These are phyloP conservation scores for Phrynocephalus versicolor DNA, from an alignment of 2,113 vertebrate genomes.

Conservation along the genomic window DNA sequence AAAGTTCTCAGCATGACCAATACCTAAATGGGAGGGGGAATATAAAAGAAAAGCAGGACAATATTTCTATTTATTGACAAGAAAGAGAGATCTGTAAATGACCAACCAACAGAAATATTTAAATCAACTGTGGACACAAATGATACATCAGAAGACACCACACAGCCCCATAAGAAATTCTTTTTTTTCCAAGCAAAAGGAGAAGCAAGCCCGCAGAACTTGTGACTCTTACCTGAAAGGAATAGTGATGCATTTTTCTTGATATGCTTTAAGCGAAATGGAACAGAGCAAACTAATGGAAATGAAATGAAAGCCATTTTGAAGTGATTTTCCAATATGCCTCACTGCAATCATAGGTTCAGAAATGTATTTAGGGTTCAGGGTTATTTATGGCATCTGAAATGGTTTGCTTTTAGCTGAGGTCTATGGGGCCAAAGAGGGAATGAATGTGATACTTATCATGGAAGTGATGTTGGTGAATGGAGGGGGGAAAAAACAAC, in stretches of 20 bases:
- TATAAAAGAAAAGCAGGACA: neutral
- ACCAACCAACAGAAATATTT: conserved; percentile 29
- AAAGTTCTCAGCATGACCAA: conserved; percentile 30
- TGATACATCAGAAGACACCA: conserved; percentile 10
- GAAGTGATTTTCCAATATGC: neutral
- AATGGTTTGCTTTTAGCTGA: neutral
- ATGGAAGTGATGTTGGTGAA: neutral
- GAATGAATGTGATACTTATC: neutral
- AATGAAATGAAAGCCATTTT: neutral
- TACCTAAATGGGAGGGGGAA: conserved; percentile 32
- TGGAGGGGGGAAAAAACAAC: neutral
- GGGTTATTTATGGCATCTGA: neutral
- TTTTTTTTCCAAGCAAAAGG: conserved; percentile 1
- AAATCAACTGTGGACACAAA: conserved; percentile 26
- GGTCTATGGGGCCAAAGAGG: neutral
- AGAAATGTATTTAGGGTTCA: neutral
- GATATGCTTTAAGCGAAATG: neutral
- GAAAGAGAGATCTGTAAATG: neutral
- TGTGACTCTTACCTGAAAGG: neutral
- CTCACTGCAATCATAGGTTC: neutral
- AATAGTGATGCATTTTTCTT: neutral
- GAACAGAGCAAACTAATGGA: neutral
- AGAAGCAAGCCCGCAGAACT: conserved; percentile 8
- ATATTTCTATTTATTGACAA: conserved; percentile 27
- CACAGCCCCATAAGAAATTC: conserved; percentile 27